These are phyloP conservation scores for Paradisaea rubra DNA, from an alignment of 2,113 vertebrate species.

Conservation along the genomic window DNA sequence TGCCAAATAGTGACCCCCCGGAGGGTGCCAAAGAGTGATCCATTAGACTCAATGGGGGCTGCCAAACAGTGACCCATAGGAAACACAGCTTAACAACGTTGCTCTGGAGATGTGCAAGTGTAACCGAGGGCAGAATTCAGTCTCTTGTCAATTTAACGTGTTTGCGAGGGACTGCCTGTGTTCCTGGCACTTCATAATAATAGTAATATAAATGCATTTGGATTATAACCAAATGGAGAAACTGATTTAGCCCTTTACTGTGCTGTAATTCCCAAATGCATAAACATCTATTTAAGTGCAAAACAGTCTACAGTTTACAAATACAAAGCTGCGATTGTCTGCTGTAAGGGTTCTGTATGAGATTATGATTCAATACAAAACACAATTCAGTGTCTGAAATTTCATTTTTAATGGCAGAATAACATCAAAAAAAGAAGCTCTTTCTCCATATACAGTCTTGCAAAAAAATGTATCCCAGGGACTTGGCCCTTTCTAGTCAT, in stretches of 20 bases:
- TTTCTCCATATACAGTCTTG: conserved; percentile 7
- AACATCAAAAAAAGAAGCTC: conserved; percentile 40
- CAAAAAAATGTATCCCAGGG: neutral
- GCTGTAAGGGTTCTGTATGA: neutral
- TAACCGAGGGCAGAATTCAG: conserved; percentile 42
- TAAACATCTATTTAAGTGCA: conserved; percentile 47
- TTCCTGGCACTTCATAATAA: conserved; percentile 40
- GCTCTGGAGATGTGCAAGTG: conserved; percentile 14
- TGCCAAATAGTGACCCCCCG: too few relatives aligned
- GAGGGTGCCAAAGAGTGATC: too few relatives aligned
- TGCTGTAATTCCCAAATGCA: conserved; percentile 39
- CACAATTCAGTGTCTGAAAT: conserved; percentile 24
- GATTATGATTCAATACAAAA: conserved; percentile 37
- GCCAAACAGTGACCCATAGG: too few relatives aligned
- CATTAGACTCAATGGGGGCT: too few relatives aligned
- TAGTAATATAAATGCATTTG: conserved; percentile 41
- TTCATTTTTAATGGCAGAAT: conserved; percentile 49
- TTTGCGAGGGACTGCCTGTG: neutral
- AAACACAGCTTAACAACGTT: neutral
- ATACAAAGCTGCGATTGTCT: neutral
- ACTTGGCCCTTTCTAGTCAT: conserved; percentile 20
- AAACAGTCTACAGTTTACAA: conserved; percentile 33
- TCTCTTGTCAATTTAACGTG: neutral
- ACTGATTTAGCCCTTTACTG: conserved; percentile 24
- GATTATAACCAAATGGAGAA: conserved; percentile 32